Conservation (phyloP, 2,113 vertebrate genomes). For the Solea solea region DNA sequence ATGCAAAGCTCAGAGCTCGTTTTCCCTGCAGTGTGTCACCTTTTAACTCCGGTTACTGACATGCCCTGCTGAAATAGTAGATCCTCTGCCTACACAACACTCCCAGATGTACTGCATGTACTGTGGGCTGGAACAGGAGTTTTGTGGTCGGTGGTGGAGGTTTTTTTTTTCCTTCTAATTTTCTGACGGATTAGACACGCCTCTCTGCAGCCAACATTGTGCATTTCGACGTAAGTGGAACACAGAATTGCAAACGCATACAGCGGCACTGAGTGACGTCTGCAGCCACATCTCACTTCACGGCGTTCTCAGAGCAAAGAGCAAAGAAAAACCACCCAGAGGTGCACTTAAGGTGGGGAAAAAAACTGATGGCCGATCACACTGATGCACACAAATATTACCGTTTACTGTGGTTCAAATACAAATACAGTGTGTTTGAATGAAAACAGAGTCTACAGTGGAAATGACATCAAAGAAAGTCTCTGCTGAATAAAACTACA, state of each 20-base stretch:
- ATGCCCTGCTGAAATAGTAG: conserved; percentile 15
- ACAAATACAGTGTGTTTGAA: neutral
- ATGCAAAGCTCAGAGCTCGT: conserved; percentile 27
- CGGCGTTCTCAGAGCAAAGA: conserved; percentile 19
- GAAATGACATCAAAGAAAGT: neutral
- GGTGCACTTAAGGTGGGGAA: conserved; percentile 20
- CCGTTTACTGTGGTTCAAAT: neutral
- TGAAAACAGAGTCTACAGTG: neutral
- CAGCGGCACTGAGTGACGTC: conserved; percentile 56
- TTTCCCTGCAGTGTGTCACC: conserved; percentile 15
- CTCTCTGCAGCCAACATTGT: conserved; percentile 54
- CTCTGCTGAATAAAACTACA: too few species aligned
- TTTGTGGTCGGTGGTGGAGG: conserved; percentile 15
- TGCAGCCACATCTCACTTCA: conserved; percentile 39
- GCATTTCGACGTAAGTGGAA: conserved; percentile 54
- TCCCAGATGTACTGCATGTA: conserved; percentile 13
- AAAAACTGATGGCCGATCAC: too few species aligned
- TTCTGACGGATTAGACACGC: conserved; percentile 57
- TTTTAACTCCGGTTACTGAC: conserved; percentile 17
- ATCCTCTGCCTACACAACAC: conserved; percentile 22
- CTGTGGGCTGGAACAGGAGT: conserved; percentile 9
- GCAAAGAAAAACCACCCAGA: conserved; percentile 22
- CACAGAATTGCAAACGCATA: conserved; percentile 28
- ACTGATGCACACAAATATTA: neutral
- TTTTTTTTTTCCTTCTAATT: conserved; percentile 43